These are phyloP conservation scores for Hippocampus guttulatus DNA, from an alignment of 2,113 vertebrate species.

Conservation along the genomic window DNA sequence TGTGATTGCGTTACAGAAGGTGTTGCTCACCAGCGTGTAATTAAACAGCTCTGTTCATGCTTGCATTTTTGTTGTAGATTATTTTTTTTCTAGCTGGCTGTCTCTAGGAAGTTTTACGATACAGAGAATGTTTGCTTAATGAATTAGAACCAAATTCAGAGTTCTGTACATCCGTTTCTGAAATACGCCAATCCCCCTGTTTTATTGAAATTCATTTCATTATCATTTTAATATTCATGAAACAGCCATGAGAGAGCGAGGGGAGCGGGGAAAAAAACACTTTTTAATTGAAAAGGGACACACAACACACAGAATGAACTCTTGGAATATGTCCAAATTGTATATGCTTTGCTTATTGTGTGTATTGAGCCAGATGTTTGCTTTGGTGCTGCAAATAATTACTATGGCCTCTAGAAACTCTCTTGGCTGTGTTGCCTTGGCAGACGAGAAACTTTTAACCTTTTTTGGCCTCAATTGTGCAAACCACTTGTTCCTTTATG, in stretches of 20 bases:
- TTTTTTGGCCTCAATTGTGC: conserved; percentile 16
- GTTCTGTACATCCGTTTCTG: conserved; percentile 51
- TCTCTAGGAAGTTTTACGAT: conserved; percentile 62
- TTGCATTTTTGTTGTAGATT: conserved; percentile 8
- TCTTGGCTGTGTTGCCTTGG: conserved; percentile 26
- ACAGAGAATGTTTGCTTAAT: conserved; percentile 58
- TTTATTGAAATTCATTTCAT: conserved; percentile 67
- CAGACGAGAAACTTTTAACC: conserved; percentile 14
- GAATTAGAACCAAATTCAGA: conserved; percentile 53
- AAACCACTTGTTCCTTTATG: conserved; percentile 7
- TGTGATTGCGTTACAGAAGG: conserved; percentile 60
- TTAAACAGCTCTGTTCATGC: conserved; percentile 42
- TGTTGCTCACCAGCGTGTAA: conserved; percentile 60
- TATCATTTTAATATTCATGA: conserved; percentile 70
- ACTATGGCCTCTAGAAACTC: conserved; percentile 26
- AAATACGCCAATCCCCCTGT: conserved; percentile 58
- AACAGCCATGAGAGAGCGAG: conserved; percentile 27
- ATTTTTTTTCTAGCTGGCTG: conserved; percentile 37
- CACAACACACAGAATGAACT: conserved; percentile 48
- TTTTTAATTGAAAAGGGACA: conserved; percentile 73
- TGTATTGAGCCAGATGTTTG: conserved; percentile 45
- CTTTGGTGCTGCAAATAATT: conserved; percentile 38
- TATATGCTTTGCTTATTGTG: conserved; percentile 26
- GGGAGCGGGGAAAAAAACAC: conserved; percentile 51
- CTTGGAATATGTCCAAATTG: conserved; percentile 54